phyloP scores from a whole-genome alignment of 2,113 vertebrate genomes.

The Scophthalmus maximus region DNA sequence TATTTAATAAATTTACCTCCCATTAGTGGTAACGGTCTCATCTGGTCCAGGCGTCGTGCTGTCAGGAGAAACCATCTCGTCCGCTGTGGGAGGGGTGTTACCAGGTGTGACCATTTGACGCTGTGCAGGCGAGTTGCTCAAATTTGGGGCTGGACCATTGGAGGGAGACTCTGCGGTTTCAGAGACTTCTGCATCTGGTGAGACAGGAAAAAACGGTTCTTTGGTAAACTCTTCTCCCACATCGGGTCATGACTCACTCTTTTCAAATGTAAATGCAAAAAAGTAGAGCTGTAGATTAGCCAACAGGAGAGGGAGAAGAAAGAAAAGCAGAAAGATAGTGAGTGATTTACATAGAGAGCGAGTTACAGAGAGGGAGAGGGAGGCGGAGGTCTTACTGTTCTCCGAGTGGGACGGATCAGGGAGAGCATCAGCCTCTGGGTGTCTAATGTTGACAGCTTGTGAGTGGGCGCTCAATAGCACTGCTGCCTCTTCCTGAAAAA shows the following conservation, averaged over 20 bases:
- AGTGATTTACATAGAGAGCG: background rate
- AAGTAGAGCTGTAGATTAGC: background rate
- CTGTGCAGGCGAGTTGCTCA: conserved; percentile 24
- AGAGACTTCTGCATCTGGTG: conserved; percentile 79
- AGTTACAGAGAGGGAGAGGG: background rate
- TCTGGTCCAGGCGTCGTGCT: conserved; percentile 25
- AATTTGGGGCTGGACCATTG: conserved; percentile 13
- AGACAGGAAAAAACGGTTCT: background rate
- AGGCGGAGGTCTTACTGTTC: conserved; percentile 67
- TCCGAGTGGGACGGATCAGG: conserved; percentile 74
- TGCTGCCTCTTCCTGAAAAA: conserved; percentile 64
- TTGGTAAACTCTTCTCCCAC: background rate
- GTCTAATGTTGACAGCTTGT: conserved; percentile 67
- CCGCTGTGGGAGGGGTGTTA: background rate
- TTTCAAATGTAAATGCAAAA: conserved; percentile 13
- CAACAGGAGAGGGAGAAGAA: conserved; percentile 13
- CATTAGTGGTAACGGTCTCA: conserved; percentile 16
- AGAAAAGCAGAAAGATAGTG: conserved; percentile 11
- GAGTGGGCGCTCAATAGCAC: conserved; percentile 72
- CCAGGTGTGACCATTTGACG: background rate
- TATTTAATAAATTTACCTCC: conserved; percentile 56
- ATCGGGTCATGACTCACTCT: conserved; percentile 55
- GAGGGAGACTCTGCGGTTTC: conserved; percentile 45
- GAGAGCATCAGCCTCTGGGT: conserved; percentile 64
- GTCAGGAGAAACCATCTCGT: conserved; percentile 33